phyloP scores from a whole-genome alignment of 2,888 invertebrate genomes.

The Bombyx huttoni region DNA sequence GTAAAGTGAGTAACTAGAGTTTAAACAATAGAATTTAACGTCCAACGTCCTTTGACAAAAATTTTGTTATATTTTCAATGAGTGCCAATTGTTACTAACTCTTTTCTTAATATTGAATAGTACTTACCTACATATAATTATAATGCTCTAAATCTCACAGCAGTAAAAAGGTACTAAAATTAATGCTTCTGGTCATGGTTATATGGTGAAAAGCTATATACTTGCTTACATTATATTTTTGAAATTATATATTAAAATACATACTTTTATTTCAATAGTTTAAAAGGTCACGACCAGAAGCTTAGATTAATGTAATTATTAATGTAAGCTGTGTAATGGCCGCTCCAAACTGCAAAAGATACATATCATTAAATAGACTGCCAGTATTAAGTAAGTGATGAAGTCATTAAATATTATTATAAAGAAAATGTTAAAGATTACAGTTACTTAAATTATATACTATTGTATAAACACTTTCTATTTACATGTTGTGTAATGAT shows the following conservation, averaged over 20 bases:
- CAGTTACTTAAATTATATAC: conserved; percentile 66
- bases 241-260: background rate
- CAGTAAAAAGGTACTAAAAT: background rate
- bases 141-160: background rate
- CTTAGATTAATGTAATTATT: background rate
- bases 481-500: conserved; percentile 71
- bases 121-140: background rate
- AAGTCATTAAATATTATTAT: background rate
- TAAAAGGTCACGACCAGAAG: background rate
- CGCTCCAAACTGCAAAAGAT: conserved; percentile 70
- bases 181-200: background rate
- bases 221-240: too few species aligned
- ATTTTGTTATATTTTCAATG: background rate
- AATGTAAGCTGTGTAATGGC: conserved; percentile 39
- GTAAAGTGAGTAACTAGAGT: too few species aligned
- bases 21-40: too few species aligned
- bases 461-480: conserved; percentile 72
- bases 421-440: conserved; percentile 54
- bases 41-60: too few species aligned
- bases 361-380: conserved; percentile 73
- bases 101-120: background rate
- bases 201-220: too few species aligned
- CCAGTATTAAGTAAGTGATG: conserved; percentile 31
- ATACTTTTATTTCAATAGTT: background rate
- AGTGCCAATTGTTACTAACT: background rate